These are phyloP conservation scores for Orchesella cincta DNA, from an alignment of 1,140 invertebrate species.

Conservation along the genomic window DNA sequence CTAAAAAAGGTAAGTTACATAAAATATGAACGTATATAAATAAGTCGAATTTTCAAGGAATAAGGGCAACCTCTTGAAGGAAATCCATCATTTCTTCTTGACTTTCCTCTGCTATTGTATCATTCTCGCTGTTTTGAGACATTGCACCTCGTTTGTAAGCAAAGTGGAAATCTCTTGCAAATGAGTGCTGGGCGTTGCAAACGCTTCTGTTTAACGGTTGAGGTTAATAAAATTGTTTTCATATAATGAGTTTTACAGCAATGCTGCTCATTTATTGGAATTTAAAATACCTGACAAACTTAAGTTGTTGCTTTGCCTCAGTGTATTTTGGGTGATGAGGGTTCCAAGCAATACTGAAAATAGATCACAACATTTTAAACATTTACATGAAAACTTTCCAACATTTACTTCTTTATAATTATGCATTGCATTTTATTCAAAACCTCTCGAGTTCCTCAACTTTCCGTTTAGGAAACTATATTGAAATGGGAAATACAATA, in stretches of 20 bases:
- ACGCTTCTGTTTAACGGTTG: constrained; percentile 18
- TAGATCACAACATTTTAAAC: not conserved
- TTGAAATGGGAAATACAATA: not conserved
- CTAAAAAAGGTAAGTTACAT: constrained; percentile 3
- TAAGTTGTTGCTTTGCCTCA: not conserved
- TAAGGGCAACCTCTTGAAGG: not conserved
- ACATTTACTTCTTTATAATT: too few relatives aligned
- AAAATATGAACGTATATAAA: not conserved
- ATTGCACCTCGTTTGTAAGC: constrained; percentile 33
- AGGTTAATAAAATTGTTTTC: too few relatives aligned
- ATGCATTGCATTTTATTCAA: too few relatives aligned
- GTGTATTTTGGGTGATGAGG: not conserved
- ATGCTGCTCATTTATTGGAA: not conserved
- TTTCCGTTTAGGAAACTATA: not conserved
- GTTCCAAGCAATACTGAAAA: not conserved
- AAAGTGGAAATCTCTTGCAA: constrained; percentile 32
- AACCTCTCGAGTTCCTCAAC: not conserved
- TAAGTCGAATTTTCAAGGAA: not conserved
- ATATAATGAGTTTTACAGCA: not conserved
- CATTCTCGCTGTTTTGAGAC: not conserved
- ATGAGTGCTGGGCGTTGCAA: constrained; percentile 31
- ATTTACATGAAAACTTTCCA: too few relatives aligned
- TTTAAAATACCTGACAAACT: not conserved
- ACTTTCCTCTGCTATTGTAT: not conserved
- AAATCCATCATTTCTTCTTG: constrained; percentile 25